Evolutionary conservation across 2,113 vertebrate genomes (phyloP), one percentile per base, ranked within the genome.

Genomic region (Pseudopodoces humilis): DNA sequence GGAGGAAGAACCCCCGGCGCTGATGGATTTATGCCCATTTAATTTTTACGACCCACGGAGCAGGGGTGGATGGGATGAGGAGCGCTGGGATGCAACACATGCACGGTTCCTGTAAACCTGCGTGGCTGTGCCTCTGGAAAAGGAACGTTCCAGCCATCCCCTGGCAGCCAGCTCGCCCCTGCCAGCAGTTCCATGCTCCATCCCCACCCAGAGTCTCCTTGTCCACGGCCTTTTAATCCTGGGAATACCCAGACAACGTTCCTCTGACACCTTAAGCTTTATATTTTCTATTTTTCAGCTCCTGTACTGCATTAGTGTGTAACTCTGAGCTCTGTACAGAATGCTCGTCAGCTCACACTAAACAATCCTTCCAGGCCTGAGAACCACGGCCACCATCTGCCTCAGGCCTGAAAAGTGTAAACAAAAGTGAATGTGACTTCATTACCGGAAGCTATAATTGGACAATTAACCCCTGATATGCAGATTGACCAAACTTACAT

Each of bases 21-120:
- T 91, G 97, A 96, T 88, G 90, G 96, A 97, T 96, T 96, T 58
- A 49, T 83, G 95, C 93, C 92, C 49, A 1, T 95, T 96, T 95
- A 86, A 96, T 96, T 94, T 81, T 88, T 58, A 91, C 17, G 63
- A 93, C 68, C 83, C 81, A 7, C 7, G 71, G 94, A 88, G 93
- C 56, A 0, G 7, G 53, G 43, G 90, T 6, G 86, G 64, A 60
- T 44, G 8, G 63, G 79, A 74, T 37, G 86, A 91, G 90, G 87
- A 93, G 95, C 65, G 33, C 86, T 30, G 71, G 94, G 92, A 88
- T 49, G 88, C 90, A 90, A 14, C 95, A 94, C 72, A 84, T 77
- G 96, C 93, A 85, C 85, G 14, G 63, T 30, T 91, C 90, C 92
- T 90, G 96, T 55, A 49, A 90, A 86, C 88, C 93, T 15, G 67